Percentiles rank a stretch among this genome's conserved stretches.
phyloP scores from a whole-genome alignment of 2,113 vertebrate species.

The Phylloscopus trochilus region DNA sequence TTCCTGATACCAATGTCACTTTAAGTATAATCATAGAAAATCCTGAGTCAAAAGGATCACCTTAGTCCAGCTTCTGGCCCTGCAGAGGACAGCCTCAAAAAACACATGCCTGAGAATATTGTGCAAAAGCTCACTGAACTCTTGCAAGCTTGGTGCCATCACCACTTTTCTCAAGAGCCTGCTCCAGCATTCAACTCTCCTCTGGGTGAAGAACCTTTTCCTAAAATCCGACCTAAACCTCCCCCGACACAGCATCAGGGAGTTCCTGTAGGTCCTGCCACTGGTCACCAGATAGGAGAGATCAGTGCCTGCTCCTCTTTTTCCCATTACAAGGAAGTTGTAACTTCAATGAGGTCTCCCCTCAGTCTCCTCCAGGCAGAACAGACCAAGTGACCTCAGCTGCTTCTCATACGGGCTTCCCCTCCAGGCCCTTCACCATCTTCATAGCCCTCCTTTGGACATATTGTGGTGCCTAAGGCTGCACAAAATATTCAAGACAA shows the following conservation, averaged over 20 bases:
- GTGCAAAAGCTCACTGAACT: not conserved
- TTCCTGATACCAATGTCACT: not conserved
- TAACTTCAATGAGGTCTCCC: not conserved
- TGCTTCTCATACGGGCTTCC: accelerated
- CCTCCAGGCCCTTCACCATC: not conserved
- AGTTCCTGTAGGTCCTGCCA: not conserved
- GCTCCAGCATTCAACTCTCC: not conserved
- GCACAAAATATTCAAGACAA: not conserved
- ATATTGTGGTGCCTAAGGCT: not conserved
- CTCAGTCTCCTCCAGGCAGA: not conserved
- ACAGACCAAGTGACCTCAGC: not conserved
- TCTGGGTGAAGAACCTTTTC: not conserved
- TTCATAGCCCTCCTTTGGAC: not conserved
- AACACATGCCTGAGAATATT: not conserved
- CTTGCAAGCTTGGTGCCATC: not conserved
- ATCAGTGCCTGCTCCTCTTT: not conserved
- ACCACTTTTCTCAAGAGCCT: not conserved
- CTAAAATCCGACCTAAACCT: not conserved
- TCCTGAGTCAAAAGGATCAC: not conserved
- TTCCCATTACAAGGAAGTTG: accelerated
- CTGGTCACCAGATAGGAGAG: not conserved
- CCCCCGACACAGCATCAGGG: not conserved
- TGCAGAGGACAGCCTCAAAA: not conserved
- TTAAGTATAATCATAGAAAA: not conserved
- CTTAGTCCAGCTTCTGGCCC: not conserved